phyloP scores from a whole-genome alignment of 1,140 invertebrate species.

The Frieseomelitta varia region DNA sequence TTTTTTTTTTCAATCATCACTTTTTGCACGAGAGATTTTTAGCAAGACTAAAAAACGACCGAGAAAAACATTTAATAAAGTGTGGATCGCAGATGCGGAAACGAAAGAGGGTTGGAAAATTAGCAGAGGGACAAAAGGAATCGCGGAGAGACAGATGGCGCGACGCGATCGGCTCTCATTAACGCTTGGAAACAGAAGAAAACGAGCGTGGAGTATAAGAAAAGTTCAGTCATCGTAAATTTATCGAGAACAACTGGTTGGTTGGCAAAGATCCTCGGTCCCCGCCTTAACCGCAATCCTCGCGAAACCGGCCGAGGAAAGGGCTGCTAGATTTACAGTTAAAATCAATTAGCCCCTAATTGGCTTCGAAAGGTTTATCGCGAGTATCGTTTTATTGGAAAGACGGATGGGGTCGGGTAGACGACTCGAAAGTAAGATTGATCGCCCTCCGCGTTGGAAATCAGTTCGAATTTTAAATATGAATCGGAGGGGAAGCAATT shows the following conservation, averaged over 20 bases:
- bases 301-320: constrained; percentile 21
- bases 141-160: constrained; percentile 59
- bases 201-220: constrained; percentile 44
- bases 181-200: constrained; percentile 55
- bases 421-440: constrained; percentile 25
- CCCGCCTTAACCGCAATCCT: constrained; percentile 55
- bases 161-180: constrained; percentile 67
- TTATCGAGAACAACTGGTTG: constrained; percentile 69
- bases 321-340: constrained; percentile 73
- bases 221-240: constrained; percentile 66
- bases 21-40: background rate
- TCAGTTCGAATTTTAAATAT: constrained; percentile 13
- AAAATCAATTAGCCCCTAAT: constrained; percentile 75
- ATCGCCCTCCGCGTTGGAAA: background rate
- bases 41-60: background rate
- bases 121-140: constrained; percentile 37
- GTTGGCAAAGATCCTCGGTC: constrained; percentile 44
- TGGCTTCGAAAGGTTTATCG: constrained; percentile 47
- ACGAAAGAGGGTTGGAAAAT: background rate
- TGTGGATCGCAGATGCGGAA: background rate
- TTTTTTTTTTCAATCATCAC: background rate
- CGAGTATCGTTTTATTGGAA: constrained; percentile 55
- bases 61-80: background rate
- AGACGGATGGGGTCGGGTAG: background rate
- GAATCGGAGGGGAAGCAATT: background rate